phyloP scores from a whole-genome alignment of 2,888 invertebrate genomes.

The Drosophila meridionalis region DNA sequence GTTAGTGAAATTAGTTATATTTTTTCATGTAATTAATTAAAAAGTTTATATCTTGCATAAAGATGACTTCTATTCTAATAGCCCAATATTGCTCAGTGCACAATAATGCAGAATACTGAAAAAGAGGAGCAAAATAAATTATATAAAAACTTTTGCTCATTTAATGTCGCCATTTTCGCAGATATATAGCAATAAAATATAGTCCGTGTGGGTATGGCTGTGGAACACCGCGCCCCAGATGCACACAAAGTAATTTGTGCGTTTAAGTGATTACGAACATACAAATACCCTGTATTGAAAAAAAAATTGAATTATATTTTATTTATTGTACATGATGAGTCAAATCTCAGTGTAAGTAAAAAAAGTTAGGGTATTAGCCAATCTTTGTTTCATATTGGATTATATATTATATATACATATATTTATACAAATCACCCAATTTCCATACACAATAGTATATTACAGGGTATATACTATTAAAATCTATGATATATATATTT shows the following conservation, averaged over 20 bases:
- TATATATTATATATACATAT: too few relatives aligned
- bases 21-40: not conserved
- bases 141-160: conserved; percentile 75
- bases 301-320: not conserved
- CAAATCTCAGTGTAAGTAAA: too few relatives aligned
- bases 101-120: conserved; percentile 26
- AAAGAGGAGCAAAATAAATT: conserved; percentile 57
- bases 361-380: too few relatives aligned
- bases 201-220: conserved; percentile 6
- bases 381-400: too few relatives aligned
- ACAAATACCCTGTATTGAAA: conserved; percentile 9
- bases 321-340: too few relatives aligned
- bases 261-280: not conserved
- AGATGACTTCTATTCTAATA: not conserved
- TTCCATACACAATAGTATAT: too few relatives aligned
- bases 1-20: too few relatives aligned
- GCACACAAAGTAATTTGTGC: not conserved
- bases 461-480: not conserved
- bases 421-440: too few relatives aligned
- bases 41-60: not conserved
- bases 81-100: conserved; percentile 44
- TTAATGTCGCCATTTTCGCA: conserved; percentile 72
- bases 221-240: not conserved
- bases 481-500: not conserved
- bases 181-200: conserved; percentile 58